Conservation (phyloP, 2,888 invertebrate species). For the Adela reaumurella region DNA sequence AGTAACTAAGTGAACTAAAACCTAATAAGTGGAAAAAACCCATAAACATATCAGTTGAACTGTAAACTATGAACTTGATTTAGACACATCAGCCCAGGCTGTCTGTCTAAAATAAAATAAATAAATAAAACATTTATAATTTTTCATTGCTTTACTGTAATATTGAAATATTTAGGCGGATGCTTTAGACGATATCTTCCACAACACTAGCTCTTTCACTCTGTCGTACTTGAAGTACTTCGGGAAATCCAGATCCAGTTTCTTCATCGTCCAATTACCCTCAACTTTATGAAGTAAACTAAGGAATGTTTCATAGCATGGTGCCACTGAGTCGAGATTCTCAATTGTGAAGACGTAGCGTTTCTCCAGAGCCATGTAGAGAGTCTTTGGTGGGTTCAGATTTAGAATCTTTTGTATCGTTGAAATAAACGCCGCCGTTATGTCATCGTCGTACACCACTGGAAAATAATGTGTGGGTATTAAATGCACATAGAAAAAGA, state of each 20-base stretch:
- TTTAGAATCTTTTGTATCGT: constrained; percentile 67
- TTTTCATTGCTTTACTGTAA: constrained; percentile 6
- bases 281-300: constrained; percentile 52
- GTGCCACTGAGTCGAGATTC: constrained; percentile 79
- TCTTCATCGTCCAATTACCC: constrained; percentile 56
- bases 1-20: too few species aligned
- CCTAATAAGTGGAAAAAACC: too few species aligned
- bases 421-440: constrained; percentile 75
- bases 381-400: constrained; percentile 53
- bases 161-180: constrained; percentile 9
- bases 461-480: constrained; percentile 12
- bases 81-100: too few species aligned
- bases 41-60: too few species aligned
- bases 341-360: constrained; percentile 81
- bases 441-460: constrained; percentile 82
- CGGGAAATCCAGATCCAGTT: constrained; percentile 68
- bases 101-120: too few species aligned
- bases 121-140: constrained; percentile 10
- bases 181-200: constrained; percentile 57
- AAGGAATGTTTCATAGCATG: constrained; percentile 82
- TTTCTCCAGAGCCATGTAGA: constrained; percentile 79
- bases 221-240: constrained; percentile 80
- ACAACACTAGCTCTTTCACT: constrained; percentile 71
- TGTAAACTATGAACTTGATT: too few species aligned
- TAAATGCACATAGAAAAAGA: too few species aligned